Conservation (phyloP, 2,888 invertebrate genomes). For the Oasisia sp. region DNA sequence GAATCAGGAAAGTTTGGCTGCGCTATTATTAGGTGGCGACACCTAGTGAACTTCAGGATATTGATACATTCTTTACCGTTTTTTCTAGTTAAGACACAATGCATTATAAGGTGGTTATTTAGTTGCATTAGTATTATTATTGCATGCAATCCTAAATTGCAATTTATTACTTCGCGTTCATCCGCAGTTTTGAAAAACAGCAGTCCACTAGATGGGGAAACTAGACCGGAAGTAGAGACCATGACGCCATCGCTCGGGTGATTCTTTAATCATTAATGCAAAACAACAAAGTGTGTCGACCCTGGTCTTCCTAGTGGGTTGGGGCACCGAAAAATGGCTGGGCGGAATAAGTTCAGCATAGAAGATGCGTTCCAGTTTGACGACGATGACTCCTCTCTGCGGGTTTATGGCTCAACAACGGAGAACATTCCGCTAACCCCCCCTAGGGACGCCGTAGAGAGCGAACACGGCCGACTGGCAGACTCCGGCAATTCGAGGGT, state of each 20-base stretch:
- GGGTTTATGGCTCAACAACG: constrained; percentile 22
- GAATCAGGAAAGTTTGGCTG: neutral
- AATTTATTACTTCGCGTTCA: neutral
- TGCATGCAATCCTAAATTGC: neutral
- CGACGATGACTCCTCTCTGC: constrained; percentile 8
- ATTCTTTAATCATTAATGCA: neutral
- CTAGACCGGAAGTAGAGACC: neutral
- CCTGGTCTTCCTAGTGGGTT: neutral
- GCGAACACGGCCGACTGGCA: neutral
- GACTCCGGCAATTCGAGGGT: neutral
- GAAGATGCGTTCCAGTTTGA: constrained; percentile 23
- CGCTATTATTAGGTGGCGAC: neutral
- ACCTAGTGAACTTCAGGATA: neutral
- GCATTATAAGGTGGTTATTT: neutral
- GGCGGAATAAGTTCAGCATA: constrained; percentile 23
- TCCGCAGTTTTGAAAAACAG: neutral
- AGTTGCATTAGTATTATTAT: neutral
- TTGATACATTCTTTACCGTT: neutral
- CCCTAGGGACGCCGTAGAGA: neutral
- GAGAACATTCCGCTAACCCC: constrained; percentile 23
- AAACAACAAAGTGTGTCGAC: neutral
- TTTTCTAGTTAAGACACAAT: neutral
- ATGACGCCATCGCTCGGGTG: constrained; percentile 17
- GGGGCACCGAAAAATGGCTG: neutral
- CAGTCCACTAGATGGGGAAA: neutral